Evolutionary conservation across 2,888 invertebrate species (phyloP).

Genomic region (Leucophenga montana): DNA sequence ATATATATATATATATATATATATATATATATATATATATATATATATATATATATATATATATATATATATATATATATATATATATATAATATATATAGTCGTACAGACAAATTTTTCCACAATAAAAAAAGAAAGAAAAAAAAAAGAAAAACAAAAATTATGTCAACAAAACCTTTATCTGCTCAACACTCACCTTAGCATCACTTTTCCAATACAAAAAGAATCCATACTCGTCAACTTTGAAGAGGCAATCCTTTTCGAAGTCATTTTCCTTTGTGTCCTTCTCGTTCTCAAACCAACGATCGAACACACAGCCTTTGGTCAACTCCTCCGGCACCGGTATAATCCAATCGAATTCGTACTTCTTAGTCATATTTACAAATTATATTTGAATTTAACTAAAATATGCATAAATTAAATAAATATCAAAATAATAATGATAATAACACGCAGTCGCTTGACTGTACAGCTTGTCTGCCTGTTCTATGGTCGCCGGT

Average conservation of each 20-base stretch:
- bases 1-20: no score
- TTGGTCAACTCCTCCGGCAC: slow-evolving; percentile 86
- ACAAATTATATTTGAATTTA: slow-evolving; percentile 26
- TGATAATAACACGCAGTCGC: background rate
- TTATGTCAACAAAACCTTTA: background rate
- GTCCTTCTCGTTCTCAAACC: slow-evolving; percentile 96
- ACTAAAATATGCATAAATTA: slow-evolving; percentile 6
- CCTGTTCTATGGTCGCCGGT: no score
- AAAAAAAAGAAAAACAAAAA: no score
- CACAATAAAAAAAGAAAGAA: no score
- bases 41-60: no score
- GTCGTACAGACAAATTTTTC: no score
- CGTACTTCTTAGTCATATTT: slow-evolving; percentile 96
- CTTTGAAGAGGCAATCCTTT: slow-evolving; percentile 90
- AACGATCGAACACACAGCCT: slow-evolving; percentile 95
- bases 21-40: no score
- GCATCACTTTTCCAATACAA: slow-evolving; percentile 99
- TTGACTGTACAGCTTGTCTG: background rate
- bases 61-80: no score
- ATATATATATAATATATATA: no score
- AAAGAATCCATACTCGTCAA: slow-evolving; percentile 98
- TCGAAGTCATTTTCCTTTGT: slow-evolving; percentile 85
- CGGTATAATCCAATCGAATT: slow-evolving; percentile 98
- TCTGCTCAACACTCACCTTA: slow-evolving; percentile 77
- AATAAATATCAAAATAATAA: background rate